Base-by-base conservation (phyloP, 1,140 invertebrate genomes). In the Cheumatopsyche charites region DNA sequence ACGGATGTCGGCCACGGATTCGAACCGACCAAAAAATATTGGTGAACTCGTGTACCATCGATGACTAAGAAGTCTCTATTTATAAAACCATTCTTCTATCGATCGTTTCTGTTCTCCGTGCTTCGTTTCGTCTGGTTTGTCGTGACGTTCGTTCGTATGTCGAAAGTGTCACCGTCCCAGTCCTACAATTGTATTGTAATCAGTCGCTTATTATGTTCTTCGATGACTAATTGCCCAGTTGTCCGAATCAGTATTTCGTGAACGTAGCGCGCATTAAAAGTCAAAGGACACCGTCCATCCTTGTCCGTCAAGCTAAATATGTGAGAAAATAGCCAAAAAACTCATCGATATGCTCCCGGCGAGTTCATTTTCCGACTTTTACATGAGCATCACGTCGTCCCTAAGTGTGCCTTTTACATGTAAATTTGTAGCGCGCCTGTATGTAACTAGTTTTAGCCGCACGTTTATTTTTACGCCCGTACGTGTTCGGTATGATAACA, bases 1-100 rank as follows among this genome's bases (percentile, higher is more conserved):
- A 55, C 19, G 49, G 49, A 55, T 55, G 49, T 55, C 49, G 49
- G 19, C 49, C 21, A 23, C 49, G 26, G 58, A 36, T 36, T 62
- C 19, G 58, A 41, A 4, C 25, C n/a, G 23, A 62, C 6, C 6
- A 17, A 23, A 29, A 62, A 36, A 62, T 7, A 62, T 7, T 55
- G 2, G 45, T 6, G 45, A 47, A 36, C 29, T 36, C 45, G 45
- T 47, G 45, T n/a, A 6, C 45, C 3, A 47, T 9, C 29, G 29
- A 36, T 36, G 29, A 36, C 29, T 36, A 36, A 36, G 29, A 36
- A 4, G 9, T 36, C 29, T 36, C 9, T 36, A 36, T 36, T 36
- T 36, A 36, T 36, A 36, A 36, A 36, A 36, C 9, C 9, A 36
- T 9, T 36, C 29, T 3, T 36, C 9, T 3, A 36, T 36, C 9